Conservation (phyloP, 1,140 invertebrate genomes). For the Drosophila kepulauana region DNA sequence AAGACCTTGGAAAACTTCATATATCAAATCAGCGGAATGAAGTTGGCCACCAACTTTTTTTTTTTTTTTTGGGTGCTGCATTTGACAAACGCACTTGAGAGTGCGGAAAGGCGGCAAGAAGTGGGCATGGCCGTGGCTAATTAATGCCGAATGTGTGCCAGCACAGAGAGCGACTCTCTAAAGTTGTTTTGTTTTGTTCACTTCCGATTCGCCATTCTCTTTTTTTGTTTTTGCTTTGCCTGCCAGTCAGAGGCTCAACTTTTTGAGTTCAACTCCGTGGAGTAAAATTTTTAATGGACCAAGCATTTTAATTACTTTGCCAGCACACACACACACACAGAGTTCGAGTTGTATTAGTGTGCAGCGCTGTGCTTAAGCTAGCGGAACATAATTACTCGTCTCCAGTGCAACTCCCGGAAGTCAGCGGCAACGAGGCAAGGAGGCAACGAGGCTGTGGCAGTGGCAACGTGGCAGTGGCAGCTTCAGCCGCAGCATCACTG, state of each 20-base stretch:
- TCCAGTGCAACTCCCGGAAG: conserved; percentile 77
- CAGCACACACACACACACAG: conserved; percentile 1
- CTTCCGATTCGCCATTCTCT: conserved; percentile 32
- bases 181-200: conserved; percentile 70
- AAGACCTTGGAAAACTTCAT: conserved; percentile 38
- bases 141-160: conserved; percentile 76
- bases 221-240: conserved; percentile 6
- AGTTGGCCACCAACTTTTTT: conserved; percentile 32
- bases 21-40: conserved; percentile 40
- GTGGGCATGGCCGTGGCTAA: conserved; percentile 61
- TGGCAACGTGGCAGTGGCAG: conserved; percentile 40
- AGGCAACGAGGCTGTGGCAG: conserved; percentile 20
- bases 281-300: conserved; percentile 82
- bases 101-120: too few species aligned
- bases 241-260: conserved; percentile 73
- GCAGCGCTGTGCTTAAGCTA: conserved; percentile 69
- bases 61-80: conserved; percentile 18
- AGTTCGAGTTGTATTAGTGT: conserved; percentile 14
- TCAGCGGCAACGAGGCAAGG: conserved; percentile 35
- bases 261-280: conserved; percentile 77
- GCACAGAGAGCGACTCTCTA: conserved; percentile 55
- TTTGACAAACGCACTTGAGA: conserved; percentile 56
- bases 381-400: conserved; percentile 82
- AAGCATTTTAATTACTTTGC: conserved; percentile 82
- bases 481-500: conserved; percentile 65